Percentiles rank a stretch among this genome's conserved stretches.
Conservation (phyloP, 2,888 invertebrate species). For the Pterostichus niger region DNA sequence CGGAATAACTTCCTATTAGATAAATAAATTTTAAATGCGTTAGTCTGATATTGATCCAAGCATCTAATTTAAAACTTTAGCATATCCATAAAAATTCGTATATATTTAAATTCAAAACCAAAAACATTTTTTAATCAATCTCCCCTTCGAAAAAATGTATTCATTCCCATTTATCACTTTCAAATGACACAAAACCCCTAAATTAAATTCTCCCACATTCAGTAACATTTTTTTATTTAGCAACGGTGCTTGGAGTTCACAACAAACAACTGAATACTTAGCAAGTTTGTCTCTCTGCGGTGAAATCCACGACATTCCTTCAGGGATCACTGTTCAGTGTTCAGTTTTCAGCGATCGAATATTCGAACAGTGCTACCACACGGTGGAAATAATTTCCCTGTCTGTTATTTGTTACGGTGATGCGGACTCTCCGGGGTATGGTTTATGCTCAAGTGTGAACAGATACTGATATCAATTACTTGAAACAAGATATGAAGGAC, state of each 20-base stretch:
- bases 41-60: neutral
- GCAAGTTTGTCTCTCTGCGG: slow-evolving; percentile 15
- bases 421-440: neutral
- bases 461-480: slow-evolving; percentile 10
- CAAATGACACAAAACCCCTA: slow-evolving; percentile 24
- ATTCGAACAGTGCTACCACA: slow-evolving; percentile 8
- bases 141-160: slow-evolving; percentile 37
- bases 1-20: too few species aligned
- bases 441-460: neutral
- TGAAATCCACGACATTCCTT: slow-evolving; percentile 21
- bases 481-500: neutral
- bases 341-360: neutral
- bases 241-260: neutral
- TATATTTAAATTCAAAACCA: slow-evolving; percentile 27
- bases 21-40: too few species aligned
- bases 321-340: slow-evolving; percentile 3
- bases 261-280: slow-evolving; percentile 1
- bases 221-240: slow-evolving; percentile 8
- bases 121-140: slow-evolving; percentile 44
- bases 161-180: slow-evolving; percentile 40
- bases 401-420: neutral
- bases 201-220: slow-evolving; percentile 20
- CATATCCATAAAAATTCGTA: slow-evolving; percentile 31
- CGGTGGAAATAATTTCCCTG: slow-evolving; percentile 30
- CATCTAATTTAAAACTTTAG: slow-evolving; percentile 40